These are phyloP conservation scores for Enteromius fasciolatus DNA, from an alignment of 2,797 vertebrate genomes.

Conservation along the genomic window DNA sequence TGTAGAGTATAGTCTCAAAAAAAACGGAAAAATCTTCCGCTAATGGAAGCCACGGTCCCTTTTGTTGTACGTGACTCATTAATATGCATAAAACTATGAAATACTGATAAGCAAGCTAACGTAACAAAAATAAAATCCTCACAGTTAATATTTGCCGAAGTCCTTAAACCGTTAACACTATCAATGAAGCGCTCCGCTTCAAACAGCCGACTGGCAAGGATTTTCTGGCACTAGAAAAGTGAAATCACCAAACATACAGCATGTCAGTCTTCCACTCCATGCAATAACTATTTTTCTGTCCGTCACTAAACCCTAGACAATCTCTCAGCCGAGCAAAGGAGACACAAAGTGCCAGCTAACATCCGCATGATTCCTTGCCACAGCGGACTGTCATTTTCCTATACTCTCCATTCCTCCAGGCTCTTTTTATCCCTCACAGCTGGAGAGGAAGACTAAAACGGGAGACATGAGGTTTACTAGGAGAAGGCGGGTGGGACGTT, in stretches of 20 bases:
- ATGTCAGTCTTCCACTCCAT: constrained; percentile 51
- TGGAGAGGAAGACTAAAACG: constrained; percentile 58
- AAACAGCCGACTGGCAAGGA: constrained; percentile 53
- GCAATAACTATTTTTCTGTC: constrained; percentile 42
- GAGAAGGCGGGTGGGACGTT: not conserved
- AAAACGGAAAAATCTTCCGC: constrained; percentile 51
- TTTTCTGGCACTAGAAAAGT: constrained; percentile 54
- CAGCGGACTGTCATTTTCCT: constrained; percentile 31
- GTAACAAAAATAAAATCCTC: constrained; percentile 61
- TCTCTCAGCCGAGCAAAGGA: constrained; percentile 34
- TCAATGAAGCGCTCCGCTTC: constrained; percentile 60
- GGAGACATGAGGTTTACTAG: constrained; percentile 43
- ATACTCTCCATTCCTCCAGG: constrained; percentile 34
- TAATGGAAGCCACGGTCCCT: constrained; percentile 70
- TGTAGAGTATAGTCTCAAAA: constrained; percentile 51
- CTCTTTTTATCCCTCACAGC: constrained; percentile 40
- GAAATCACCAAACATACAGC: constrained; percentile 55
- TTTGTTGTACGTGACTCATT: constrained; percentile 64
- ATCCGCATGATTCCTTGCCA: constrained; percentile 43
- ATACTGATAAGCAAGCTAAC: constrained; percentile 79
- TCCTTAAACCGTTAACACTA: constrained; percentile 62
- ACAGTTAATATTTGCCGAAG: constrained; percentile 60
- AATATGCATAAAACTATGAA: constrained; percentile 77
- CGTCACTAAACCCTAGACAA: constrained; percentile 48
- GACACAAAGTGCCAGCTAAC: constrained; percentile 45